Conservation (phyloP, 2,888 invertebrate species). For the Hyles lineata region DNA sequence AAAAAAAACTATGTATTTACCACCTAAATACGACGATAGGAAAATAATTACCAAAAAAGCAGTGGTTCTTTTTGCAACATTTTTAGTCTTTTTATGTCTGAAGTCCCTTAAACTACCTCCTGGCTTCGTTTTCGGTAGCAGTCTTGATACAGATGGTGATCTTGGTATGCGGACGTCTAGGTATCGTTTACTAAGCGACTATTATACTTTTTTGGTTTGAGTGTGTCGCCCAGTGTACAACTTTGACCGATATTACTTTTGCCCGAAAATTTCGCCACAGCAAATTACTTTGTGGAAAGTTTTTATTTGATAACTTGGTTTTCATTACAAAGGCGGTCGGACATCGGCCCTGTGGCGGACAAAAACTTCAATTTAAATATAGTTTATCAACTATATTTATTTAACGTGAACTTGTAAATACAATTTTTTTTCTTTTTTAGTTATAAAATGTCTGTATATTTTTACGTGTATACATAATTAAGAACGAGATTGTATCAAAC, state of each 20-base stretch:
- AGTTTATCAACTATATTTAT: constrained; percentile 6
- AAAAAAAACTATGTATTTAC: too few species aligned
- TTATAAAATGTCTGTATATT: neutral
- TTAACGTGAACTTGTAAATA: neutral
- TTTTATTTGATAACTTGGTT: constrained; percentile 45
- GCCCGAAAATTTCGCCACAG: constrained; percentile 27
- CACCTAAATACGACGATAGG: too few species aligned
- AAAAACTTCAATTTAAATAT: constrained; percentile 17
- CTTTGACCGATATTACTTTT: constrained; percentile 29
- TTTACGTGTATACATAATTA: neutral
- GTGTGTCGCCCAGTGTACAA: neutral
- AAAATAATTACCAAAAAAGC: too few species aligned
- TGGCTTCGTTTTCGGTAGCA: too few species aligned
- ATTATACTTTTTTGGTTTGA: too few species aligned
- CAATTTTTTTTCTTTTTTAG: neutral
- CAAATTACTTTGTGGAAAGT: constrained; percentile 41
- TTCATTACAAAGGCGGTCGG: constrained; percentile 37
- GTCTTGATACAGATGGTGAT: too few species aligned
- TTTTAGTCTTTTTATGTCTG: too few species aligned
- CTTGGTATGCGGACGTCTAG: neutral
- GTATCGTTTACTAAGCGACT: neutral
- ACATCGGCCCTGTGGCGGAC: constrained; percentile 1
- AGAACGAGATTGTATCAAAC: neutral
- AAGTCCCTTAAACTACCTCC: too few species aligned
- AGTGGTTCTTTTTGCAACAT: too few species aligned